A percentile compares a stretch with the other conserved stretches of the same genome.
These are phyloP conservation scores for Fulica atra DNA, from an alignment of 2,113 vertebrate genomes.

Conservation along the genomic window DNA sequence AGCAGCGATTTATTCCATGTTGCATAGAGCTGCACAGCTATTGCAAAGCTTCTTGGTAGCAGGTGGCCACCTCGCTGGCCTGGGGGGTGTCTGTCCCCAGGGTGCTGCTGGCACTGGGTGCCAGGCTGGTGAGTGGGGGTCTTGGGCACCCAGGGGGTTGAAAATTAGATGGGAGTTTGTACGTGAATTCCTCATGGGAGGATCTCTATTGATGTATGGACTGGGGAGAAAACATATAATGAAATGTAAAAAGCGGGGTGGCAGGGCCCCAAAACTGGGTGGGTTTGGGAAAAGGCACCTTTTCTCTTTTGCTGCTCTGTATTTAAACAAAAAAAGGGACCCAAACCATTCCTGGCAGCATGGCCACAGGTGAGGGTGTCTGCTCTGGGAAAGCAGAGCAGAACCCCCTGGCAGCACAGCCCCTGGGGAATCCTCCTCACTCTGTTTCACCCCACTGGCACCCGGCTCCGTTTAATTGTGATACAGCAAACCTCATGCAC, in stretches of 20 bases:
- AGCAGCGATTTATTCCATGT: background rate
- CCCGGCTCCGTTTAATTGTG: background rate
- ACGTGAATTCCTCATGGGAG: rapidly evolving
- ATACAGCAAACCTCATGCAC: background rate
- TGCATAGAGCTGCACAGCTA: background rate
- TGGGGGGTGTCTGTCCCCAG: background rate
- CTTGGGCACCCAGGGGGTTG: rapidly evolving
- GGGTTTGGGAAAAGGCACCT: background rate
- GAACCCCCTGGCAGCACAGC: background rate
- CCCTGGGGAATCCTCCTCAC: rapidly evolving
- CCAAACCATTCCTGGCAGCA: background rate
- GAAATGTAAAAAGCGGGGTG: too few relatives aligned
- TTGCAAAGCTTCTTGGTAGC: background rate
- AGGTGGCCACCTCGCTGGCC: rapidly evolving
- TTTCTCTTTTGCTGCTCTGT: background rate
- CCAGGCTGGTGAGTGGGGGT: background rate
- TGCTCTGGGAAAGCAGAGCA: background rate
- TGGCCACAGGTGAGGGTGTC: rapidly evolving
- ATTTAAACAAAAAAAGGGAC: background rate
- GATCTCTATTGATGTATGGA: background rate
- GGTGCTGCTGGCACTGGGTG: background rate
- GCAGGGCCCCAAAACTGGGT: rapidly evolving
- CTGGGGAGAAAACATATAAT: background rate
- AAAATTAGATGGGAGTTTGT: background rate
- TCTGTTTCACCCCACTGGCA: background rate